Percentiles rank a stretch among this genome's conserved stretches.
Conservation (phyloP, 2,797 vertebrate species). For the Nyctibius grandis region DNA sequence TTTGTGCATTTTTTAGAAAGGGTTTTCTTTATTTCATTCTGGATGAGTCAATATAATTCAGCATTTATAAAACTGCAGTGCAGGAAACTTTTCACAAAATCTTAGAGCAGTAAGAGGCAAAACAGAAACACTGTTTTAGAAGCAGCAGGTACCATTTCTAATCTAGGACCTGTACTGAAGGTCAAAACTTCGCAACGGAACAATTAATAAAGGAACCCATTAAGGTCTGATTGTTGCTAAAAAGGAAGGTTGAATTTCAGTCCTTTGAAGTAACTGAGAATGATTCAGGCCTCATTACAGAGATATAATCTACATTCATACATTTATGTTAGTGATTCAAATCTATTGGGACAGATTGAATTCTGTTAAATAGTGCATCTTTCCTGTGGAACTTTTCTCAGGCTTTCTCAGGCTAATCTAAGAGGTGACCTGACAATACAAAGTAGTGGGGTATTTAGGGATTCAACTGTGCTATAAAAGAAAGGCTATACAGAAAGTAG, state of each 20-base stretch:
- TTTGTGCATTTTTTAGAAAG: neutral
- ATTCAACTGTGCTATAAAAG: conserved; percentile 80
- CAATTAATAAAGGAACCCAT: conserved; percentile 88
- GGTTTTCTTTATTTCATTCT: neutral
- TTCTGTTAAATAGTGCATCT: conserved; percentile 92
- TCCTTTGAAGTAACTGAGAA: conserved; percentile 92
- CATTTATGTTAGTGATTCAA: conserved; percentile 93
- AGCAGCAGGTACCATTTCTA: conserved; percentile 63
- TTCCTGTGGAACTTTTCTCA: conserved; percentile 87
- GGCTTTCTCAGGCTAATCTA: conserved; percentile 84
- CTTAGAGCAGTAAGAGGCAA: neutral
- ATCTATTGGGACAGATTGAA: conserved; percentile 93
- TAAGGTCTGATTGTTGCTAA: conserved; percentile 85
- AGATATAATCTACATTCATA: conserved; percentile 95
- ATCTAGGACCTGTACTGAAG: conserved; percentile 71
- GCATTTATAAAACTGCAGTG: neutral
- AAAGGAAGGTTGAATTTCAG: conserved; percentile 89
- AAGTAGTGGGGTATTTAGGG: conserved; percentile 82
- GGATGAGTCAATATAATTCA: neutral
- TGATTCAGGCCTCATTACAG: conserved; percentile 91
- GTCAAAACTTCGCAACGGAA: conserved; percentile 77
- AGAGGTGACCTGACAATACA: conserved; percentile 83
- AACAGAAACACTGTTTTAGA: conserved; percentile 61
- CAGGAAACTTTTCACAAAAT: neutral
- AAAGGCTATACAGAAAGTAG: conserved; percentile 77